A percentile compares a stretch with the other conserved stretches of the same genome.
Evolutionary conservation across 2,797 vertebrate species (phyloP).

Genomic region (Epinephelus coioides): DNA sequence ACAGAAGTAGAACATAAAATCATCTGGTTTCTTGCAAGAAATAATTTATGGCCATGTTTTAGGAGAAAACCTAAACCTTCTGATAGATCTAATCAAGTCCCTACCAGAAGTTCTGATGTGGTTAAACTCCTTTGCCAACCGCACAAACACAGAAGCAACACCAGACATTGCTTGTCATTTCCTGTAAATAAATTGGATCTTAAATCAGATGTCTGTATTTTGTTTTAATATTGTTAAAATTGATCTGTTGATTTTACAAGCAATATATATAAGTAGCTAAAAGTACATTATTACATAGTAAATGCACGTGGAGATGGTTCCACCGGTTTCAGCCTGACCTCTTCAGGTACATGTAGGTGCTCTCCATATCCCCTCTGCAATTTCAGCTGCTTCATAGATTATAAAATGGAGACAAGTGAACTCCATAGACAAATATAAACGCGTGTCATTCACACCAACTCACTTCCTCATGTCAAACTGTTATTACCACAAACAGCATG

Average conservation of each 20-base stretch:
- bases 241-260: neutral
- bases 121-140: neutral
- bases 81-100: neutral
- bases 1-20: neutral
- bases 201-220: too few species aligned
- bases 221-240: too few species aligned
- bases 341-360: neutral
- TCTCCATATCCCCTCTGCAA: neutral
- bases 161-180: neutral
- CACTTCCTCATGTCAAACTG: constrained; percentile 69
- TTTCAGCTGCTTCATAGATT: constrained; percentile 28
- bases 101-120: neutral
- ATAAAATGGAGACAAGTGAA: constrained; percentile 43
- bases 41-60: neutral
- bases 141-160: neutral
- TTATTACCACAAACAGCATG: constrained; percentile 68
- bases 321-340: constrained; percentile 4
- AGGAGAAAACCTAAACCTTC: neutral
- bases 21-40: neutral
- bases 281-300: neutral
- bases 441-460: constrained; percentile 62
- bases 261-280: neutral
- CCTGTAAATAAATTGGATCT: neutral
- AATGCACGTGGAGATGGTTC: neutral
- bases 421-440: constrained; percentile 58